Evolutionary conservation across 2,797 vertebrate species (phyloP).

Genomic region (Coendou prehensilis): DNA sequence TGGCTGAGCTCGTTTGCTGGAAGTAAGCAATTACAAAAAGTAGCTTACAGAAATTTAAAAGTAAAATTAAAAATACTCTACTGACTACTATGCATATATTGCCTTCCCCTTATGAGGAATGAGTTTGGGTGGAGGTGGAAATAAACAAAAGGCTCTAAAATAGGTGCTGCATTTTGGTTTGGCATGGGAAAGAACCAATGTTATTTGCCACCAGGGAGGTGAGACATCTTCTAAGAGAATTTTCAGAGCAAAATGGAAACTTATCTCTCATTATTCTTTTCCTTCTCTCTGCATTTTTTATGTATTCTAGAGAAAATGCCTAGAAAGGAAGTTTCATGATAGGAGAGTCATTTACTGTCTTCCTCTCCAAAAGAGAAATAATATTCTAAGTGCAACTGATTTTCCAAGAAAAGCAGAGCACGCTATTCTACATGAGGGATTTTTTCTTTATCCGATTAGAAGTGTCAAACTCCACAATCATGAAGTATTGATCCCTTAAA

Average conservation of each 20-base stretch:
- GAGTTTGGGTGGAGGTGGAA: conserved; percentile 4
- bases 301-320: conserved; percentile 53
- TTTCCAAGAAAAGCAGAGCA: conserved; percentile 25
- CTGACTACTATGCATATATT: conserved; percentile 36
- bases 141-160: neutral
- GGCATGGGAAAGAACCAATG: neutral
- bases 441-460: conserved; percentile 60
- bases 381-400: conserved; percentile 4
- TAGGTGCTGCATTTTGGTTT: neutral
- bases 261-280: conserved; percentile 28
- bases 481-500: conserved; percentile 70
- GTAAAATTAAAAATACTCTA: conserved; percentile 72
- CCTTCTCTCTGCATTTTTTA: conserved; percentile 54
- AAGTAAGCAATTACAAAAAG: conserved; percentile 75
- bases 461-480: conserved; percentile 57
- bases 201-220: neutral
- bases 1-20: conserved; percentile 73
- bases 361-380: conserved; percentile 46
- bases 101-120: neutral
- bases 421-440: neutral
- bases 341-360: conserved; percentile 25
- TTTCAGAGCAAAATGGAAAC: conserved; percentile 6
- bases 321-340: conserved; percentile 52
- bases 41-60: conserved; percentile 76
- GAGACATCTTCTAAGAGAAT: conserved; percentile 37